Percentiles rank a stretch among this genome's conserved stretches.
Conservation (phyloP, 2,113 vertebrate species). For the Callocephalon fimbriatum region DNA sequence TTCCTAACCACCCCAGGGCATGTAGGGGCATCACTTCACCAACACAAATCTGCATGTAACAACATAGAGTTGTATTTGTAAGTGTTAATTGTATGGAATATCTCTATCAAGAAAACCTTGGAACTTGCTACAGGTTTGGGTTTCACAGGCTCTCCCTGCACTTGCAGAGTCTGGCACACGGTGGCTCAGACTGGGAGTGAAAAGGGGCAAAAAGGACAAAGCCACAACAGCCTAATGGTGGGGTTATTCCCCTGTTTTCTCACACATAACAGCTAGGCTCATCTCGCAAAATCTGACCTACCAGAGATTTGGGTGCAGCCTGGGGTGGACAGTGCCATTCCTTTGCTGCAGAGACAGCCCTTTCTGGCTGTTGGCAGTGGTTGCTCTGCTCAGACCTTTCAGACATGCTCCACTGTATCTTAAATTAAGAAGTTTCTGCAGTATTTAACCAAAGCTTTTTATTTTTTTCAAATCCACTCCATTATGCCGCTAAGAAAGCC, state of each 20-base stretch:
- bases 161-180: background rate
- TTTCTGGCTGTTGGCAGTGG: fast-evolving
- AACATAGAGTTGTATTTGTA: background rate
- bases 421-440: background rate
- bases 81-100: background rate
- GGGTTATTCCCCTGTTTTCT: background rate
- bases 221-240: background rate
- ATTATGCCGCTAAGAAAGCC: background rate
- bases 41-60: background rate
- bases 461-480: background rate
- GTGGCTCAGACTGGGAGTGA: background rate
- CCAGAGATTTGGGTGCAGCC: background rate
- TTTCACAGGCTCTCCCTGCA: background rate
- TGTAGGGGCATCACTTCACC: fast-evolving
- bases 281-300: fast-evolving
- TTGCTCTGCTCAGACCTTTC: background rate
- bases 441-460: background rate
- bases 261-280: fast-evolving
- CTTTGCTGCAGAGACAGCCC: background rate
- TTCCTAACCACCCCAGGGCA: fast-evolving
- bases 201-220: background rate
- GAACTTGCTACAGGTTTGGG: fast-evolving
- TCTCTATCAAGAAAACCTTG: background rate
- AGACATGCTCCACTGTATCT: background rate
- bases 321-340: fast-evolving